Evolutionary conservation across 2,113 vertebrate species (phyloP).

Genomic region (Tursiops truncatus): DNA sequence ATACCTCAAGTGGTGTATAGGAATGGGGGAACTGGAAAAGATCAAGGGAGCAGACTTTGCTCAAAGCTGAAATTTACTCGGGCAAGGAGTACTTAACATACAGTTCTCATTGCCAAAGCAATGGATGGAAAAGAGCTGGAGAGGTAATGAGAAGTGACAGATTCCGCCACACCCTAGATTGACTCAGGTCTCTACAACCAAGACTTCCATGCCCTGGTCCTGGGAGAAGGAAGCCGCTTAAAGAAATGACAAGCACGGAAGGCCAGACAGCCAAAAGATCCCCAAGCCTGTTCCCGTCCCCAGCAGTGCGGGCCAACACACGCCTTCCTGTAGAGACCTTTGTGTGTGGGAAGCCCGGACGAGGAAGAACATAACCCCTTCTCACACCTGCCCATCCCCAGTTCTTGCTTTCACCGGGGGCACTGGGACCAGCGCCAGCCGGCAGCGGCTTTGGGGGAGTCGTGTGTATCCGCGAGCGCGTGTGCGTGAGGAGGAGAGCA

Average conservation of each 20-base stretch:
- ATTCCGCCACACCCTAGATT: constrained; percentile 68
- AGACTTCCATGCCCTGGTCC: not conserved
- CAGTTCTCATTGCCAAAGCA: not conserved
- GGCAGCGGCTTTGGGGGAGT: constrained; percentile 69
- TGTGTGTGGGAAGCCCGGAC: not conserved
- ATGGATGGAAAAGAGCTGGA: not conserved
- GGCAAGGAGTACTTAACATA: not conserved
- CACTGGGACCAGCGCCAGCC: not conserved
- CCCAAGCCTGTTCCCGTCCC: not conserved
- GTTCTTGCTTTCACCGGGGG: not conserved
- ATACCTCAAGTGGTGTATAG: not conserved
- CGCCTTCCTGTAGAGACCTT: not conserved
- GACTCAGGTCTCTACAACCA: not conserved
- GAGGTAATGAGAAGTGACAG: constrained; percentile 26
- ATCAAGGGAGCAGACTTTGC: not conserved
- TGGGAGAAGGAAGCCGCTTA: not conserved
- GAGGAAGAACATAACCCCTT: not conserved
- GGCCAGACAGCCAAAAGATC: constrained; percentile 15
- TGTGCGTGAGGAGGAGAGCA: constrained; percentile 81
- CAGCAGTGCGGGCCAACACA: not conserved
- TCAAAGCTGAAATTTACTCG: not conserved
- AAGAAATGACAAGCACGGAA: not conserved
- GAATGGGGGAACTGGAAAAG: not conserved
- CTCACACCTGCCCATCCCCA: not conserved
- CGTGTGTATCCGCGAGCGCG: constrained; percentile 44